Evolutionary conservation across 2,797 vertebrate species (phyloP).

Genomic region (Catamblyrhynchus diadema): DNA sequence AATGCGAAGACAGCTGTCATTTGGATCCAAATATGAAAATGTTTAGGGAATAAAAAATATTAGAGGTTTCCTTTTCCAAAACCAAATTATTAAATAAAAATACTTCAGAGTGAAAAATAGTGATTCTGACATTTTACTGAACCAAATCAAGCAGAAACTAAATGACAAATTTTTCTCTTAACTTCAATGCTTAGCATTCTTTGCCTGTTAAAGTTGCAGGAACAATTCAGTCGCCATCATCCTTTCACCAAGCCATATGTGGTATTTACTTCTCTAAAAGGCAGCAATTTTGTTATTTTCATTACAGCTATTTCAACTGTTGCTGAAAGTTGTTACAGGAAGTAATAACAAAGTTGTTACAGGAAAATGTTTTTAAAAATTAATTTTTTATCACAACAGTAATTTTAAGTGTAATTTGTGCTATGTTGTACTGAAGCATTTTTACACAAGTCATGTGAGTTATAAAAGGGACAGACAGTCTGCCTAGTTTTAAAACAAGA

Average conservation of each 20-base stretch:
- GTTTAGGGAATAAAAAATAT: accelerated
- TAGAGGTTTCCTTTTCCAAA: background rate
- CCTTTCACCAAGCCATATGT: background rate
- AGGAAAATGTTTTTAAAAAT: background rate
- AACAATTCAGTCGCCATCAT: background rate
- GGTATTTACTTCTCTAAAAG: background rate
- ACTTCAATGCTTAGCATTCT: background rate
- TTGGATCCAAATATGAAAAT: background rate
- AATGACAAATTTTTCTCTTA: background rate
- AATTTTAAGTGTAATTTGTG: background rate
- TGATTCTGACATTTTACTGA: background rate
- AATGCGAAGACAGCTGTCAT: background rate
- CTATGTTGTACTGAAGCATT: background rate
- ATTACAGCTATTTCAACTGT: background rate
- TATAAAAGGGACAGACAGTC: background rate
- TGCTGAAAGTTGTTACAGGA: background rate
- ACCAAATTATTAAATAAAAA: background rate
- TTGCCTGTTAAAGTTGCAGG: background rate
- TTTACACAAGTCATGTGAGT: background rate
- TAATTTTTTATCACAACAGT: background rate
- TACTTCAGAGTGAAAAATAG: background rate
- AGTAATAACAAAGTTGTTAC: background rate
- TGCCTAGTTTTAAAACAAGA: background rate
- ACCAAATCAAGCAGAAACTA: background rate
- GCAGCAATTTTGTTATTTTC: background rate